These are phyloP conservation scores for Holothuria leucospilota DNA, from an alignment of 53 echinoderm and acorn worm genomes.

Conservation along the genomic window DNA sequence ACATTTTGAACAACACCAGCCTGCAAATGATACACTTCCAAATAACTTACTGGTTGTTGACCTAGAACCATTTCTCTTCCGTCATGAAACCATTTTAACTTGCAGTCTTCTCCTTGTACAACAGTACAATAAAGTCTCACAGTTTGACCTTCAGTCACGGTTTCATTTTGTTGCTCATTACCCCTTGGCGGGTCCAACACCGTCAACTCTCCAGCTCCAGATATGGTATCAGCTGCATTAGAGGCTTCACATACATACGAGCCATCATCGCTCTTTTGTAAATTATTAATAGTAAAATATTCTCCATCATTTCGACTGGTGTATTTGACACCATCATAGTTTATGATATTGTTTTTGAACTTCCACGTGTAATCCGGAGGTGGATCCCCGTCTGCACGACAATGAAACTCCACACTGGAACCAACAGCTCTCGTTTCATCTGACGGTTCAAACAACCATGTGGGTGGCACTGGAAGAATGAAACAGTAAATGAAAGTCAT, in stretches of 20 bases:
- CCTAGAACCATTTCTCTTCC: conserved; percentile 14
- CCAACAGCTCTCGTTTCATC: conserved; percentile 67
- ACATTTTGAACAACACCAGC: no score
- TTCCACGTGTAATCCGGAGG: conserved; percentile 76
- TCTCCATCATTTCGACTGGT: conserved; percentile 54
- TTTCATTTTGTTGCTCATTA: conserved; percentile 59
- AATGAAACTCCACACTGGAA: conserved; percentile 65
- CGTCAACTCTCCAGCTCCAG: conserved; percentile 60
- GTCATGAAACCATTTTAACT: conserved; percentile 6
- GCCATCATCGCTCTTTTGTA: conserved; percentile 65
- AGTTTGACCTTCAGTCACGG: conserved; percentile 45
- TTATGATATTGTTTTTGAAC: conserved; percentile 39
- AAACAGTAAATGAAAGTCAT: no score
- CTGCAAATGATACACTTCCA: not conserved
- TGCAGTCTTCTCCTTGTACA: conserved; percentile 19
- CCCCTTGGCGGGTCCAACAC: conserved; percentile 76
- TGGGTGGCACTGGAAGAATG: conserved; percentile 52
- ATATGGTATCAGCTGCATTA: conserved; percentile 58
- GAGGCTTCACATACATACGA: conserved; percentile 72
- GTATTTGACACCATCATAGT: conserved; percentile 58
- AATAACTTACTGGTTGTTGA: conserved; percentile 23
- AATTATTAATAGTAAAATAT: conserved; percentile 66
- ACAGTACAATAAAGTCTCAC: conserved; percentile 11
- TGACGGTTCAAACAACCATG: conserved; percentile 61
- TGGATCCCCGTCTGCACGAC: conserved; percentile 83